Percentiles rank a stretch among this genome's conserved stretches.
Evolutionary conservation across 1,140 invertebrate genomes (phyloP).

Genomic region (Diorhabda carinulata): DNA sequence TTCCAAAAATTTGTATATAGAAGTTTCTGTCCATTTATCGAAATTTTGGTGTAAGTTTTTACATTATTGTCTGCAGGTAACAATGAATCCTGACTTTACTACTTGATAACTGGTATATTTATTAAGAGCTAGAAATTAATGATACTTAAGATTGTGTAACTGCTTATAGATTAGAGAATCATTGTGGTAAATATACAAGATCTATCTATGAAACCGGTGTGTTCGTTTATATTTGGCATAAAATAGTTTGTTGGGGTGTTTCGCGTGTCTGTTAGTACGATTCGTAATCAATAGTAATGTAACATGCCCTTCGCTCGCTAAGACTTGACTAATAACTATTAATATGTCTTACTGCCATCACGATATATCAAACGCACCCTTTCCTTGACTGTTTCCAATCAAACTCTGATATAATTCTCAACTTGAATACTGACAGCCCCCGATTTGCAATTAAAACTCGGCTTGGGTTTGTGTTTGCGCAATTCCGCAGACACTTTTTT

Average conservation of each 20-base stretch:
- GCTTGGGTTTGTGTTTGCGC: not conserved
- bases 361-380: constrained; percentile 42
- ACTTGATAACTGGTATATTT: too few relatives aligned
- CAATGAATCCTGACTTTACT: too few relatives aligned
- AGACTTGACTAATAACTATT: constrained; percentile 43
- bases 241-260: constrained; percentile 29
- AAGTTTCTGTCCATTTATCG: too few relatives aligned
- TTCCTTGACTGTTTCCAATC: constrained; percentile 6
- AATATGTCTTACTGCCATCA: constrained; percentile 42
- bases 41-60: too few relatives aligned
- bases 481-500: not conserved
- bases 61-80: too few relatives aligned
- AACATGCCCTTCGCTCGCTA: constrained; percentile 30
- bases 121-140: too few relatives aligned
- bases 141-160: too few relatives aligned
- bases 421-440: not conserved
- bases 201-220: not conserved
- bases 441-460: not conserved
- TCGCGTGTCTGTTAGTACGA: constrained; percentile 35
- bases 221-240: constrained; percentile 37
- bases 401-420: constrained; percentile 19
- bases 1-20: too few relatives aligned
- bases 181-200: too few relatives aligned
- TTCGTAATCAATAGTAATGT: constrained; percentile 42
- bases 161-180: too few relatives aligned